Evolutionary conservation across 2,797 vertebrate genomes (phyloP), one percentile per base, ranked within the genome.

Genomic region (Poeciliopsis presidionis): DNA sequence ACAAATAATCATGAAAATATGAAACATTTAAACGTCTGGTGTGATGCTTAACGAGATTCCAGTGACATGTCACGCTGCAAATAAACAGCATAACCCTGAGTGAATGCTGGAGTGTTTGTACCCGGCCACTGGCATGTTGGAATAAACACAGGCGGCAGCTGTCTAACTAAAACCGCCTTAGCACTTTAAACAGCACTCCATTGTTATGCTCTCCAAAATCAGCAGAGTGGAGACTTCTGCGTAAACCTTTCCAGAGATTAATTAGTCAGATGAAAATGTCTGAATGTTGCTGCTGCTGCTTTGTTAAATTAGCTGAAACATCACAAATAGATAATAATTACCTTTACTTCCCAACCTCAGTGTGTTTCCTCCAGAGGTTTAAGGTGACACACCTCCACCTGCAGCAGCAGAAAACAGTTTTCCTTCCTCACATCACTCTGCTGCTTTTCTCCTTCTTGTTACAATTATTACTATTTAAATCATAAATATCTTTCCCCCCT

Each of bases 121-220:
- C 87, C 49, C 82, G 81, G 83, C 86, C 61, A 78, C 83, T 88
- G 91, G 84, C 88, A 89, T 86, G 90, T 67, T 77, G 90, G 86
- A 84, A 87, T 91, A 92, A 91, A 92, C 92, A 93, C 89, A 84
- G 80, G 87, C 41, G 72, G 87, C 91, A 92, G 91, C 93, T 93
- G 92, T 92, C 90, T 85, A 13, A 82, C 86, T 81, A 75, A 90
- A 85, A 88, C 18, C 61, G 83, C 76, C 91, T 78, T 79, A 85
- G 87, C 85, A 36, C n/a, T 89, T 87, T 81, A 83, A 82, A 94
- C 93, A 94, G 85, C 84, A 1, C 22, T 39, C 90, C 84, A 91
- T 94, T 94, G 94, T 94, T 92, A 49, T 67, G 73, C 81, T 84
- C 73, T 89, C 87, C 69, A 36, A 69, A 83, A 84, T 90, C 88